Evolutionary conservation across 2,113 vertebrate genomes (phyloP), one percentile per base, ranked within the genome.

Genomic region (Ochotona curzoniae): DNA sequence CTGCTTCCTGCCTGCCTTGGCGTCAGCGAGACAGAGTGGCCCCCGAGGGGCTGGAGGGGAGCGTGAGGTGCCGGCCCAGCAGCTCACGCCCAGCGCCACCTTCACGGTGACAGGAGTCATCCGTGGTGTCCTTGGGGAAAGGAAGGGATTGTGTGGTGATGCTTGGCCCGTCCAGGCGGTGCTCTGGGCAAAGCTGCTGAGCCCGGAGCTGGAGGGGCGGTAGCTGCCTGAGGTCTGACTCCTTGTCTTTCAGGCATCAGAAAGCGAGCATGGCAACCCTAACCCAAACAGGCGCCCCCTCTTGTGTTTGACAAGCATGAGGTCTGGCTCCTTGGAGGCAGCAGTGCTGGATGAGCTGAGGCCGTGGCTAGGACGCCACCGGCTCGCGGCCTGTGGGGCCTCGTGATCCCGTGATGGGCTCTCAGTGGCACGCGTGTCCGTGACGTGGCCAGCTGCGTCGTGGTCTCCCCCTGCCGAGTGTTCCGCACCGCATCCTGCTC

Each of bases 191-290:
- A 98, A 98, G 98, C 98, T 98, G 98, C 97, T 98, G 93, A 93
- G 97, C 97, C 96, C 97, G 97, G 96, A 97, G 98, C 97, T 98
- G 98, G 96, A 97, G 64, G 88, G 98, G 98, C 97, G 84, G 93
- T 95, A 54, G 97, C 98, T 97, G 98, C 98, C 98, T 98, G 98
- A 98, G 99, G 98, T 99, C 98, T 98, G 98, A 98, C 99, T 98
- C 98, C 99, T 98, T 98, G 97, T 98, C 98, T 99, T 98, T 99
- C 99, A 98, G 98, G 98, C 98, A 98, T 98, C 98, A 98, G 98
- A 99, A 99, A 99, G 98, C 98, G 98, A 98, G 98, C 98, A 98
- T 97, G 97, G 99, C 98, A 99, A 99, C 99, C 98, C 97, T 98
- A 99, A 98, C 98, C 98, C 38, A 44, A 44, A 44, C 99, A 98